Base-by-base conservation (phyloP, 2,888 invertebrate genomes). In the Drosophila nr. fundita region DNA sequence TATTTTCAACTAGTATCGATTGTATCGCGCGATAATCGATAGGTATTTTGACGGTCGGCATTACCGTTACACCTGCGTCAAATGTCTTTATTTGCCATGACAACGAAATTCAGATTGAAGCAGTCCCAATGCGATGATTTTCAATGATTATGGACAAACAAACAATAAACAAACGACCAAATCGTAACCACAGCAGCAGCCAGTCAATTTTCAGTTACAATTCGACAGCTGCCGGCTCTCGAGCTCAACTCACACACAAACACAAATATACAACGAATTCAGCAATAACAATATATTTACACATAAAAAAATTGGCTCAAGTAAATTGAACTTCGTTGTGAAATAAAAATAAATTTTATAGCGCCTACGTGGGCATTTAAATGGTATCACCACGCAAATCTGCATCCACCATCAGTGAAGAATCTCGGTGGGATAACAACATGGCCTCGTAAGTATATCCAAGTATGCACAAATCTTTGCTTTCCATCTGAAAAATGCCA, bases 391-490 rank as follows among this genome's bases (percentile, higher is more conserved):
- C 91, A 57, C 87, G 79, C 21, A 92, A 88, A 68, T 71, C 86
- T 52, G 94, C 94, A 94, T 94, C 94, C 32, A 61, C 75, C 54
- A 45, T 53, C 59, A 68, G 68, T 68, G 58, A 65, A 64, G 45
- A 66, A 53, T 62, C 90, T 55, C 71, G 65, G 52, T 78, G 64
- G 70, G 68, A 73, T 50, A 48, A 68, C 45, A 75, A 76, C 87
- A 82, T 80, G 73, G 86, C 91, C 84, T 90, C 92, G 92, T 93
- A 80, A 90, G 92, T 91, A 59, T 11, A 59, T 18, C 29, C n/a
- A 32, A 53, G 45, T 15, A 34, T 10, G 57, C 38, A 18, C 13
- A 42, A 38, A 29, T 18, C 15, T n/a, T 29, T 15, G 45, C 10
- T 8, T 27, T 13, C 34, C 49, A 54, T 29, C 29, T 38, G 11